Conservation (phyloP, 53 echinoderm and acorn worm species). For the Mesocentrotus franciscanus region DNA sequence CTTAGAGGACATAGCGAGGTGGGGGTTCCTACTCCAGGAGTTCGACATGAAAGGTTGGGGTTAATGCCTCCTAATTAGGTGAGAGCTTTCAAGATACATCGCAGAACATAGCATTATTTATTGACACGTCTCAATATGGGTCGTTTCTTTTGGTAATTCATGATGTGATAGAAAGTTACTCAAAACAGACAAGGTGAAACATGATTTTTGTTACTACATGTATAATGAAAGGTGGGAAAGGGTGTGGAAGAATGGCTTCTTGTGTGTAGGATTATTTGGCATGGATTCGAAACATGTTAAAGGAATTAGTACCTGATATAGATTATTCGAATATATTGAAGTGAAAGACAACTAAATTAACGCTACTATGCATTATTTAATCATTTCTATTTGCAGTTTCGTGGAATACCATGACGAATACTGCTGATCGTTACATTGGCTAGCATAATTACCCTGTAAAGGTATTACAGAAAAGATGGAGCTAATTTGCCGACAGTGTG, state of each 20-base stretch:
- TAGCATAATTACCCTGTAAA: no score
- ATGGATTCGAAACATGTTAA: no score
- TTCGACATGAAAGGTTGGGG: not conserved
- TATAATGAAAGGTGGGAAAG: not conserved
- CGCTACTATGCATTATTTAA: no score
- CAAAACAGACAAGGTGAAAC: not conserved
- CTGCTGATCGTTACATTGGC: no score
- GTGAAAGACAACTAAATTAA: no score
- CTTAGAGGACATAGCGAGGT: not conserved
- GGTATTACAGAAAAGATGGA: no score
- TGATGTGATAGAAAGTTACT: not conserved
- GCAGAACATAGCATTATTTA: not conserved
- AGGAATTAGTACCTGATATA: no score
- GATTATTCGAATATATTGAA: no score
- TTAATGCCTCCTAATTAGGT: constrained; percentile 48
- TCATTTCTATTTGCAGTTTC: no score
- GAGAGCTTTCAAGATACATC: not conserved
- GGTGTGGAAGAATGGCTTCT: not conserved
- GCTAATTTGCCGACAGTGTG: no score
- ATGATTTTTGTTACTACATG: not conserved
- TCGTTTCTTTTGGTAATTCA: constrained; percentile 7
- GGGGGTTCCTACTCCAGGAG: not conserved
- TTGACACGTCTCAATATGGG: constrained; percentile 11
- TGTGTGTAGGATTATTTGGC: not conserved
- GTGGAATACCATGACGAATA: no score